phyloP scores from a whole-genome alignment of 2,113 vertebrate species.

The Erythrocercus mccallii region DNA sequence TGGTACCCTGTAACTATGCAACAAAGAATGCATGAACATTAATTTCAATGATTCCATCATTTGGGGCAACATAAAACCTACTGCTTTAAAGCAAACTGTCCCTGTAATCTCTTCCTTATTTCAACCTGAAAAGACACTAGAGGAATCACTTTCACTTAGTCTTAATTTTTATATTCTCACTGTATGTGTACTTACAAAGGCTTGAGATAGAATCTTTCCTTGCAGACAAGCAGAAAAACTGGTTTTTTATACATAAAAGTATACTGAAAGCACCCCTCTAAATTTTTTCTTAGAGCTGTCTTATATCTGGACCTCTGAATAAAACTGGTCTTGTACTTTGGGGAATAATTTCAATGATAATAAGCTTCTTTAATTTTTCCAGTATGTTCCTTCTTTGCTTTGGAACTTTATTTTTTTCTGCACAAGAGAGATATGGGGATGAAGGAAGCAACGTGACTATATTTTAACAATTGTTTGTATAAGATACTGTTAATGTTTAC shows the following conservation, averaged over 20 bases:
- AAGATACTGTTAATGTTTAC: background rate
- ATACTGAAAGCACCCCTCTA: background rate
- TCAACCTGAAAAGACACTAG: background rate
- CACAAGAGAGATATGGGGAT: background rate
- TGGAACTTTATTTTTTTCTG: background rate
- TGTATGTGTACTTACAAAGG: accelerated
- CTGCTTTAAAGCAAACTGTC: background rate
- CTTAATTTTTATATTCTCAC: background rate
- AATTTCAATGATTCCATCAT: background rate
- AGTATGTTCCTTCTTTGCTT: background rate
- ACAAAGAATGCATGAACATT: background rate
- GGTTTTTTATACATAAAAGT: background rate
- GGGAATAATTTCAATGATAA: background rate
- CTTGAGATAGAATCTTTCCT: background rate
- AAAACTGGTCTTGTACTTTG: background rate
- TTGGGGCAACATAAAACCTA: background rate
- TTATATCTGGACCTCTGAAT: background rate
- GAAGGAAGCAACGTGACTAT: background rate
- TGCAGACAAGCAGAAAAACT: background rate
- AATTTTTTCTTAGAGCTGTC: background rate
- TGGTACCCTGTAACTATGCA: background rate
- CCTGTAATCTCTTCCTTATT: background rate
- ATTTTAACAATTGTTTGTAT: conserved; percentile 2
- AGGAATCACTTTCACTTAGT: background rate
- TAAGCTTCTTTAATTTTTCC: background rate